Conservation (phyloP, 2,797 vertebrate species). For the Setipinna tenuifilis region DNA sequence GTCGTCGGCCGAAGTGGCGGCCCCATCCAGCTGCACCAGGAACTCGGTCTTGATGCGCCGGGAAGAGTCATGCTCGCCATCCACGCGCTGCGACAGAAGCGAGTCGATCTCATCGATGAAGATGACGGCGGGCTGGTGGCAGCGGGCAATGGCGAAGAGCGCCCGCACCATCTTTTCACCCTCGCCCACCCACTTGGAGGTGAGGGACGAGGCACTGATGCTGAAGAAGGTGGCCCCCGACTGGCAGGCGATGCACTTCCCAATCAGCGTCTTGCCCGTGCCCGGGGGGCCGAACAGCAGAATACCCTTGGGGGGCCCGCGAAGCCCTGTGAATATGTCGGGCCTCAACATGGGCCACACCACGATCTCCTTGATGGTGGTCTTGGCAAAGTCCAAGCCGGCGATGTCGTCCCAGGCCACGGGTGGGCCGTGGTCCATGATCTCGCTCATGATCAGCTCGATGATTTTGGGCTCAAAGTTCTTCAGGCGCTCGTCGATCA, state of each 20-base stretch:
- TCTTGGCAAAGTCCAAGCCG: conserved; percentile 94
- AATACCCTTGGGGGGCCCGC: conserved; percentile 95
- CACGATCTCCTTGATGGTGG: conserved; percentile 96
- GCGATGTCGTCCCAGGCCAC: conserved; percentile 95
- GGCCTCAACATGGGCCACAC: conserved; percentile 98
- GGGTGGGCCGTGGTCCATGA: conserved; percentile 93
- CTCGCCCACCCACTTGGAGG: conserved; percentile 97
- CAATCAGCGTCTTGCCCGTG: conserved; percentile 97
- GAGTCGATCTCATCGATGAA: conserved; percentile 99
- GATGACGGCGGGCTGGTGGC: conserved; percentile 95
- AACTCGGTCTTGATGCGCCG: conserved; percentile 97
- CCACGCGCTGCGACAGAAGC: conserved; percentile 90
- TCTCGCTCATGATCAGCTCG: conserved; percentile 95
- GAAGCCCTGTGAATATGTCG: conserved; percentile 93
- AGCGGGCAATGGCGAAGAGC: conserved; percentile 89
- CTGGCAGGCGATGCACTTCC: conserved; percentile 96
- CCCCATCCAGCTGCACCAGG: conserved; percentile 93
- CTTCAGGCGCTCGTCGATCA: conserved; percentile 86
- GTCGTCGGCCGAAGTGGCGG: conserved; percentile 90
- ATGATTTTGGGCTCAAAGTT: conserved; percentile 95
- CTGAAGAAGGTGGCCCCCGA: conserved; percentile 98
- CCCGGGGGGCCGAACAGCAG: conserved; percentile 95
- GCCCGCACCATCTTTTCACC: conserved; percentile 98
- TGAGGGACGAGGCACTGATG: conserved; percentile 96
- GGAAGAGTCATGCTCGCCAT: conserved; percentile 94